phyloP scores from a whole-genome alignment of 1,140 invertebrate genomes.

The Cotesia glomerata region DNA sequence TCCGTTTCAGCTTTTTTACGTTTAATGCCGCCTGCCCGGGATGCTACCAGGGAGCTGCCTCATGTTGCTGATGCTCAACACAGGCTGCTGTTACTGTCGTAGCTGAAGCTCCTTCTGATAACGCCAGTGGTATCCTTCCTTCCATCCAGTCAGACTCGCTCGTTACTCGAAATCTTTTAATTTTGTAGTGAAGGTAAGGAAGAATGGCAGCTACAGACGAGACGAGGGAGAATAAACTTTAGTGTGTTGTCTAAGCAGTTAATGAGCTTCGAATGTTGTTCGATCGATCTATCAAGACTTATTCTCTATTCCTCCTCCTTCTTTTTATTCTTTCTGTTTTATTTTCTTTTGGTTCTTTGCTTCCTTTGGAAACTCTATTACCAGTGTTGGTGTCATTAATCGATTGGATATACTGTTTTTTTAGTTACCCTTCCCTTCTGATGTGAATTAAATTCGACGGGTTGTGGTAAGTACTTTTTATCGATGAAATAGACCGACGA shows the following conservation, averaged over 20 bases:
- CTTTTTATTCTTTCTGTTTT: too few species aligned
- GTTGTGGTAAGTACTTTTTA: constrained; percentile 6
- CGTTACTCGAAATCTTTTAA: constrained; percentile 19
- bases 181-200: neutral
- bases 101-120: neutral
- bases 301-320: neutral
- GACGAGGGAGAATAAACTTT: neutral
- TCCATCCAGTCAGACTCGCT: neutral
- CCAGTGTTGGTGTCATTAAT: constrained; percentile 11
- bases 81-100: neutral
- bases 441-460: constrained; percentile 17
- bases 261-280: constrained; percentile 23
- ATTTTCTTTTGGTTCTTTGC: neutral
- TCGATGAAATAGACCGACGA: neutral
- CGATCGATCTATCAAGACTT: constrained; percentile 16
- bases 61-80: neutral
- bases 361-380: neutral
- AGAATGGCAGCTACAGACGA: neutral
- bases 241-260: constrained; percentile 1
- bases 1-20: neutral
- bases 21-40: neutral
- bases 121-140: neutral
- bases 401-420: constrained; percentile 14
- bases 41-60: too few species aligned
- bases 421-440: neutral